Evolutionary conservation across 2,888 invertebrate species (phyloP).

Genomic region (Netelia inedita): DNA sequence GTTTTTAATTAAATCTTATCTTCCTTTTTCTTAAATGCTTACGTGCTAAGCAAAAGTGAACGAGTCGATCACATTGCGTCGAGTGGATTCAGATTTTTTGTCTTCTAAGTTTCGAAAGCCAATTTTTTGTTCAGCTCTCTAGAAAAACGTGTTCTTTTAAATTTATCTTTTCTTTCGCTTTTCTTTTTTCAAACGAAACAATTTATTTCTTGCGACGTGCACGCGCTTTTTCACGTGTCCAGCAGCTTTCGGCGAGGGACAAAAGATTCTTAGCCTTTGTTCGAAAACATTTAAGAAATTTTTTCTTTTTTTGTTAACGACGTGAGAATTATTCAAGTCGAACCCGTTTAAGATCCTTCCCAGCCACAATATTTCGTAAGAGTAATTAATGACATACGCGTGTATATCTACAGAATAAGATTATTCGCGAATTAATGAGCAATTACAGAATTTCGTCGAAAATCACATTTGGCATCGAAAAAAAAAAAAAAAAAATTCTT

Average conservation of each 20-base stretch:
- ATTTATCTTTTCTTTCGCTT: conserved; percentile 36
- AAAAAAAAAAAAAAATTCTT: background rate
- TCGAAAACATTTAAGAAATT: conserved; percentile 57
- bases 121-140: conserved; percentile 30
- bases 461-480: conserved; percentile 1
- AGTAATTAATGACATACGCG: conserved; percentile 37
- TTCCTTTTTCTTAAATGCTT: conserved; percentile 26
- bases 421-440: conserved; percentile 59
- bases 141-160: conserved; percentile 30
- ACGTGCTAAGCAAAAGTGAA: conserved; percentile 46
- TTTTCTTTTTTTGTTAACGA: conserved; percentile 51
- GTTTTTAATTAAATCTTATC: too few species aligned
- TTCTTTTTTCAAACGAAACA: conserved; percentile 25
- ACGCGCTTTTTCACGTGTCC: conserved; percentile 11
- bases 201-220: conserved; percentile 14
- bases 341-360: conserved; percentile 85
- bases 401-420: conserved; percentile 79
- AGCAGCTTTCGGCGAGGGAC: conserved; percentile 42
- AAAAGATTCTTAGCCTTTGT: conserved; percentile 39
- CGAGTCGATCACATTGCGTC: conserved; percentile 40
- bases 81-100: conserved; percentile 28
- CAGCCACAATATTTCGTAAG: conserved; percentile 88
- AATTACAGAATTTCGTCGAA: conserved; percentile 36
- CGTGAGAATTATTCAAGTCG: conserved; percentile 61
- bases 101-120: conserved; percentile 57